Evolutionary conservation across 2,888 invertebrate genomes (phyloP).

Genomic region (Kuschelorhynchus macadamiae): DNA sequence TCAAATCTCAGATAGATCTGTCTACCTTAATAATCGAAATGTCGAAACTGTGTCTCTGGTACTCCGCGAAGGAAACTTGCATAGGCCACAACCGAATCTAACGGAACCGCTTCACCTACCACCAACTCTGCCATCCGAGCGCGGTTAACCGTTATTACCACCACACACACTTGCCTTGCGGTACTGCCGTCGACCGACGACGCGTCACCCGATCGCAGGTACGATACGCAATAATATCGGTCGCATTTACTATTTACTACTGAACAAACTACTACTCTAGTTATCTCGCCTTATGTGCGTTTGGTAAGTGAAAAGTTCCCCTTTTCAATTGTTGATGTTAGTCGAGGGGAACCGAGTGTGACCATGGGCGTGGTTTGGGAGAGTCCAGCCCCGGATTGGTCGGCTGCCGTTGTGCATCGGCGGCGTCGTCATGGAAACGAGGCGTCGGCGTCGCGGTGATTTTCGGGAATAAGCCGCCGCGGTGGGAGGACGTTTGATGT

Average conservation of each 20-base stretch:
- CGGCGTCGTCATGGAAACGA: constrained; percentile 38
- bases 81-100: constrained; percentile 18
- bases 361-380: constrained; percentile 41
- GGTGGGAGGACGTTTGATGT: constrained; percentile 19
- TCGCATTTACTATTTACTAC: constrained; percentile 36
- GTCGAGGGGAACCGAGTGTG: constrained; percentile 41
- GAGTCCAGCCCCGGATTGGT: constrained; percentile 38
- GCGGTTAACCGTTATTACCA: constrained; percentile 21
- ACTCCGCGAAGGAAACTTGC: not conserved
- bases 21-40: not conserved
- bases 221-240: constrained; percentile 32
- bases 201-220: constrained; percentile 11
- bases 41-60: not conserved
- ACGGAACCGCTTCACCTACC: constrained; percentile 32
- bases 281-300: constrained; percentile 37
- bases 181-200: not conserved
- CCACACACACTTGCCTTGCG: constrained; percentile 21
- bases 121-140: constrained; percentile 7
- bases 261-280: constrained; percentile 37
- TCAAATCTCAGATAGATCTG: too few relatives aligned
- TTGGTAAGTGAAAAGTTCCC: constrained; percentile 43
- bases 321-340: constrained; percentile 39
- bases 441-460: constrained; percentile 31
- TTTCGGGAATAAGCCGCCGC: constrained; percentile 6
- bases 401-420: constrained; percentile 34